Evolutionary conservation across 2,797 vertebrate species (phyloP).

Genomic region (Falco biarmicus): DNA sequence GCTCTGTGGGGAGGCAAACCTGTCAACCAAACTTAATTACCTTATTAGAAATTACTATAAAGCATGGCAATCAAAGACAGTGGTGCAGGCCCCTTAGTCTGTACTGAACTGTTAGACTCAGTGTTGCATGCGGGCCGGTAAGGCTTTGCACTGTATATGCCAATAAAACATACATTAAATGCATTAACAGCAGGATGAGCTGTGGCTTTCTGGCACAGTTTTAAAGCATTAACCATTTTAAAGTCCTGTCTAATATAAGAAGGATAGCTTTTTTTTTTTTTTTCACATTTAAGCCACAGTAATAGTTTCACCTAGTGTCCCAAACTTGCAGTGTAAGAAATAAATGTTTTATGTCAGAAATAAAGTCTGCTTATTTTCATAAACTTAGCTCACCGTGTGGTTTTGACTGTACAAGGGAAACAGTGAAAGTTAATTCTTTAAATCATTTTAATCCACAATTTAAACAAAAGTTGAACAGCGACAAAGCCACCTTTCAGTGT

Average conservation of each 20-base stretch:
- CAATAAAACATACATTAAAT: fast-evolving
- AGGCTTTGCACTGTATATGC: not conserved
- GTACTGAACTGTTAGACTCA: not conserved
- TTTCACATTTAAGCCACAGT: not conserved
- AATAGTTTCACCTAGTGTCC: not conserved
- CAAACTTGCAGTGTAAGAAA: not conserved
- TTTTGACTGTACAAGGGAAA: not conserved
- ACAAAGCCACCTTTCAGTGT: not conserved
- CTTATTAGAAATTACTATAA: not conserved
- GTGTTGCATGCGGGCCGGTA: fast-evolving
- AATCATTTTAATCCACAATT: not conserved
- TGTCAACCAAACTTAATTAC: not conserved
- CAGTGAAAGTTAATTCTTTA: not conserved
- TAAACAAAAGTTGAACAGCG: not conserved
- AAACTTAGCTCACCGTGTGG: not conserved
- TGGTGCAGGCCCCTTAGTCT: fast-evolving
- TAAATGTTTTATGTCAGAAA: not conserved
- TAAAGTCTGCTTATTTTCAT: not conserved
- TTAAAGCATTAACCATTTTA: not conserved
- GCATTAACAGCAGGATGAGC: not conserved
- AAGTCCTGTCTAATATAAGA: not conserved
- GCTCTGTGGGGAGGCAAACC: not conserved
- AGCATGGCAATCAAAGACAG: not conserved
- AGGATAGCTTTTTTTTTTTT: not conserved
- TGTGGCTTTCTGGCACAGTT: not conserved